phyloP scores from a whole-genome alignment of 2,888 invertebrate species.

The Petrolisthes cinctipes region DNA sequence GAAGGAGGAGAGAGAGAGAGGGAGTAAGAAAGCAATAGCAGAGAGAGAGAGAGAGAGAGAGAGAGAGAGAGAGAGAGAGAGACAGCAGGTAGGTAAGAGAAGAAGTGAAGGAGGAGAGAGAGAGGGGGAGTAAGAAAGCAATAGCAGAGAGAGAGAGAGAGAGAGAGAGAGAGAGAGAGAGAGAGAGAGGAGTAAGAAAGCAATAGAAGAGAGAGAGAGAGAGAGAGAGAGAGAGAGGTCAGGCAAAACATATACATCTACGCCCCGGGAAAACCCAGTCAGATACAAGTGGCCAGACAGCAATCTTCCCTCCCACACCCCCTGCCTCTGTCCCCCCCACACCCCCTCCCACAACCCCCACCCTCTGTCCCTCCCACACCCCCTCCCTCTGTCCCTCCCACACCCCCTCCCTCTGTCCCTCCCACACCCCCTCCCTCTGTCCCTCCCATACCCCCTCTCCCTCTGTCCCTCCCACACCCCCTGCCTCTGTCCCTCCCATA shows the following conservation, averaged over 20 bases:
- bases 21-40: not conserved
- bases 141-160: conserved; percentile 1
- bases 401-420: not conserved
- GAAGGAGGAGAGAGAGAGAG: not conserved
- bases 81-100: not conserved
- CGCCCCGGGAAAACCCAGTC: not conserved
- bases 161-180: not conserved
- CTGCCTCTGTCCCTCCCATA: too few species aligned
- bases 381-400: not conserved
- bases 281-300: not conserved
- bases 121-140: too few species aligned
- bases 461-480: too few species aligned
- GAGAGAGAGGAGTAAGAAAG: too few species aligned
- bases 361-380: not conserved
- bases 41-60: not conserved
- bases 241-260: not conserved
- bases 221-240: not conserved
- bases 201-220: not conserved
- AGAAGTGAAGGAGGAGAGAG: too few species aligned
- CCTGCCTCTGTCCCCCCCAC: not conserved
- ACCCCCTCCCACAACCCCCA: not conserved
- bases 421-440: not conserved
- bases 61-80: not conserved
- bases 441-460: not conserved
- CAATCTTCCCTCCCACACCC: not conserved